Base-by-base conservation (phyloP, 2,797 vertebrate species). In the Sebastes elongatus region DNA sequence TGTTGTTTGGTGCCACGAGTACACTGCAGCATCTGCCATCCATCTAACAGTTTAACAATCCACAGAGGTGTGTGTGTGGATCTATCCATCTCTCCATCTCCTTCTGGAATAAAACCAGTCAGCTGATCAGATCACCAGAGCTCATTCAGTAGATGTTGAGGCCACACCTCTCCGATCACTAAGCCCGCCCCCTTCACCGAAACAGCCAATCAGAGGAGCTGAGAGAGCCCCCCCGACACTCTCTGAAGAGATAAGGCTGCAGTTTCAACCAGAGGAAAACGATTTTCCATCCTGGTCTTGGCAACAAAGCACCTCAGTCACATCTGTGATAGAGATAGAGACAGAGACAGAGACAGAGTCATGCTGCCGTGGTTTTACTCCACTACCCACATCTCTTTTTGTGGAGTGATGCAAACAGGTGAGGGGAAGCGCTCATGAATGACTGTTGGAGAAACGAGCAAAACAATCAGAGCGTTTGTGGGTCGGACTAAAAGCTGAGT, bases 121-220 rank as follows among this genome's bases (percentile, higher is more conserved):
- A 87, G 79, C 81, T 71, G 69, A 85, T 81, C 55, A 70, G 59
- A 76, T 83, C 78, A 71, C 56, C 78, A 68, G 27, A 73, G 57
- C 49, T 42, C 72, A 77, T 77, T 85, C 68, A 79, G 38, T 35
- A 57, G 60, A 35, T 2, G 7, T 1, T 23, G 42, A 73, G 35
- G n/a, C 64, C 69, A 56, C 74, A 10, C 74, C 33, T 35, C 67
- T 66, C 55, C 11, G 4, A 42, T 8, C 46, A 6, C 30, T n/a
- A 7, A 4, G 10, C 52, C 70, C 38, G 3, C 11, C 70, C 72
- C 10, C 22, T 57, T 66, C 11, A 64, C 13, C 27, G 16, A 1
- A 2, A 30, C 68, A 13, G 71, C 83, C 76, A 83, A 78, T 84
- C 67, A 64, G 67, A 57, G 38, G 33, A 66, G 62, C 52, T 3